Evolutionary conservation across 2,113 vertebrate species (phyloP).

Genomic region (Suncus etruscus): DNA sequence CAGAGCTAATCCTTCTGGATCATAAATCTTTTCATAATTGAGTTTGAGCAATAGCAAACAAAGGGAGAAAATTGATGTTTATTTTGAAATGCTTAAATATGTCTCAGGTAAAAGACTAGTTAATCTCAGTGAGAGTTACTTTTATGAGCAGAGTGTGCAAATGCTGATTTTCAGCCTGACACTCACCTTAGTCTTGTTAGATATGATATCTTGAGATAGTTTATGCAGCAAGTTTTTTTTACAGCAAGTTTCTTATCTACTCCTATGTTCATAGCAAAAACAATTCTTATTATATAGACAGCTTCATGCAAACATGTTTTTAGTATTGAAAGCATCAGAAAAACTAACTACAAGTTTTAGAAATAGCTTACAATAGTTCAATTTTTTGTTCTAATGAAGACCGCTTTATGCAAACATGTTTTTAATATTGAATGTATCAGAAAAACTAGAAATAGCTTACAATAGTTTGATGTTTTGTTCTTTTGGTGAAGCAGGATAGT

Average conservation of each 20-base stretch:
- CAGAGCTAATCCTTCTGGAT: too few species aligned
- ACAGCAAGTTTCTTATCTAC: background rate
- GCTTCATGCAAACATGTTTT: background rate
- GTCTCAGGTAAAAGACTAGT: background rate
- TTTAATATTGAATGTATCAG: too few species aligned
- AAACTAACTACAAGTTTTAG: background rate
- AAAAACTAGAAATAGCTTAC: too few species aligned
- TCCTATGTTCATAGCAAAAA: too few species aligned
- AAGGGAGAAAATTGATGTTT: background rate
- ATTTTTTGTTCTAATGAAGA: too few species aligned
- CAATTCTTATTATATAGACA: background rate
- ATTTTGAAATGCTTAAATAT: background rate
- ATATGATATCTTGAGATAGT: fast-evolving
- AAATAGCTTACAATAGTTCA: background rate
- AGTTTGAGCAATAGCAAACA: background rate
- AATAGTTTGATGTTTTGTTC: too few species aligned
- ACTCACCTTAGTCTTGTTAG: background rate
- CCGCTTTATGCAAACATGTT: too few species aligned
- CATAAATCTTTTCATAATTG: too few species aligned
- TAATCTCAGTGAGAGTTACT: background rate
- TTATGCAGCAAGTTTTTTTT: fast-evolving
- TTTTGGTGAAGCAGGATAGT: too few species aligned
- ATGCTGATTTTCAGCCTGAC: background rate
- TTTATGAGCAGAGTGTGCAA: background rate
- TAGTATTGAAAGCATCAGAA: background rate